Conservation (phyloP, 2,797 vertebrate genomes). For the Zalophus californianus region DNA sequence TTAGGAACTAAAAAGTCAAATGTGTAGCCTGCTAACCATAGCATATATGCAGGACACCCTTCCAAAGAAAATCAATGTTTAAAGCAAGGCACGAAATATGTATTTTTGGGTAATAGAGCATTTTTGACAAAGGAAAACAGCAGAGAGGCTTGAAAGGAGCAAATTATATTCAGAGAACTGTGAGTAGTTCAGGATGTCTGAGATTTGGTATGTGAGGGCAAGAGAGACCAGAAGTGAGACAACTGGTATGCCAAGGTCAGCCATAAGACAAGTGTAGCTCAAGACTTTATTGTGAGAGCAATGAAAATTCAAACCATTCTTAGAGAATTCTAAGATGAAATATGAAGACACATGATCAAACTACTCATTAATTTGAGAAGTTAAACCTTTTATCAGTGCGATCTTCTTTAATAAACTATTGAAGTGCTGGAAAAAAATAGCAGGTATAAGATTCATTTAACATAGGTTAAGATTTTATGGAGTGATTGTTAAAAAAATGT, state of each 20-base stretch:
- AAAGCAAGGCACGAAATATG: background rate
- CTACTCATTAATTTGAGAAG: background rate
- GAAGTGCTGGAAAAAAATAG: background rate
- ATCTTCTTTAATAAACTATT: background rate
- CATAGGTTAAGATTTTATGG: background rate
- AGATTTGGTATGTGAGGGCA: background rate
- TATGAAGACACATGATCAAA: background rate
- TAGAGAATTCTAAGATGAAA: background rate
- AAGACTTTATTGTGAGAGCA: background rate
- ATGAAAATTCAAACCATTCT: background rate
- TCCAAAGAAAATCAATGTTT: background rate
- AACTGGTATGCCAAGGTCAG: background rate
- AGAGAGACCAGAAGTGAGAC: background rate
- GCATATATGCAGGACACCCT: background rate
- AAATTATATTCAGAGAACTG: background rate
- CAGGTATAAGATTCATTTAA: conserved; percentile 5
- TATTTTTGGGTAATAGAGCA: background rate
- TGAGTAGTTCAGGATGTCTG: background rate
- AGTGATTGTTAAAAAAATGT: background rate
- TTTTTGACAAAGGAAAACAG: background rate
- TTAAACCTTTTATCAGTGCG: background rate
- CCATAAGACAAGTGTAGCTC: background rate
- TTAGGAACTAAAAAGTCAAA: background rate
- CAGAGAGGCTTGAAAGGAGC: background rate
- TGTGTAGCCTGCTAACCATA: background rate